Percentiles rank a stretch among this genome's conserved stretches.
Conservation (phyloP, 2,113 vertebrate genomes). For the Galbula dea region DNA sequence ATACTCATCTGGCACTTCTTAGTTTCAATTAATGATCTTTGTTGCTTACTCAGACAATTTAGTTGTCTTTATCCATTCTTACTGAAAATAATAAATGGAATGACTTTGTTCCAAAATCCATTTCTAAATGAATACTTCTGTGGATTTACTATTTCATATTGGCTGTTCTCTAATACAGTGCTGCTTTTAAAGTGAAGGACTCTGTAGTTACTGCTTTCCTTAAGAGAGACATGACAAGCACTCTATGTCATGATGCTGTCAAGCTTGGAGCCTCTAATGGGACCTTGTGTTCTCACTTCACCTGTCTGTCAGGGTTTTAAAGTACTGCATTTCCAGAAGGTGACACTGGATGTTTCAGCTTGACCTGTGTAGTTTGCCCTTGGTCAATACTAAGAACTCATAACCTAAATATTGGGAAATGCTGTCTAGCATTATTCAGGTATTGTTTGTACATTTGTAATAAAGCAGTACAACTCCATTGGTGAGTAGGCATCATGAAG, state of each 20-base stretch:
- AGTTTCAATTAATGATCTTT: neutral
- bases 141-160: constrained; percentile 31
- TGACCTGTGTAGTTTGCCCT: neutral
- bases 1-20: constrained; percentile 5
- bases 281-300: neutral
- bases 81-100: constrained; percentile 1
- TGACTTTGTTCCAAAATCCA: constrained; percentile 4
- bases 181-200: neutral
- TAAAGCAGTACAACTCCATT: accelerated
- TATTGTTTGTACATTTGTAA: neutral
- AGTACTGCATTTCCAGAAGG: neutral
- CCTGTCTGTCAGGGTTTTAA: neutral
- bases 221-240: neutral
- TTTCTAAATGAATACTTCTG: constrained; percentile 39
- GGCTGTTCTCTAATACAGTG: constrained; percentile 15
- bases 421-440: neutral
- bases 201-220: neutral
- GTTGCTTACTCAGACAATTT: constrained; percentile 17
- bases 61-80: constrained; percentile 7
- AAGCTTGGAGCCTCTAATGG: neutral
- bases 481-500: neutral
- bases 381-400: neutral
- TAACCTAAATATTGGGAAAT: neutral
- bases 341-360: neutral
- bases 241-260: constrained; percentile 5